These are phyloP conservation scores for Hyphantria cunea DNA, from an alignment of 1,140 invertebrate species.

Conservation along the genomic window DNA sequence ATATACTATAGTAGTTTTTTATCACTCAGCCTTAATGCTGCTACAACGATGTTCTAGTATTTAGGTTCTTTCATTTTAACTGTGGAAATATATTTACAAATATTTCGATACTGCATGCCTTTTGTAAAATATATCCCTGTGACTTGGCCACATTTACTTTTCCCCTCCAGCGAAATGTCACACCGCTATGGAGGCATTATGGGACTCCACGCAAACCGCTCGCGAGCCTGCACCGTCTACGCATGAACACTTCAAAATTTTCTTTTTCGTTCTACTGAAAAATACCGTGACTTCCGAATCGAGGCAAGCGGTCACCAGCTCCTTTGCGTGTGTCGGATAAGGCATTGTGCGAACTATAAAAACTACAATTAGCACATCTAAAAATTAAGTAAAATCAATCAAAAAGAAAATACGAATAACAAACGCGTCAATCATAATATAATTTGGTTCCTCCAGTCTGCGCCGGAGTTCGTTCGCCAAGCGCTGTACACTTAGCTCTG, in stretches of 20 bases:
- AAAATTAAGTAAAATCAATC: slow-evolving; percentile 38
- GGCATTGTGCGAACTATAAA: slow-evolving; percentile 35
- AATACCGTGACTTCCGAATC: slow-evolving; percentile 19
- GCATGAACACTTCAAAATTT: not conserved
- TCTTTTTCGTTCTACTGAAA: slow-evolving; percentile 3
- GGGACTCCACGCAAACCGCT: no score
- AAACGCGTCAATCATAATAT: slow-evolving; percentile 23
- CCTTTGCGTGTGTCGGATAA: slow-evolving; percentile 7
- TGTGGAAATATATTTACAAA: no score
- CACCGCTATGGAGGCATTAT: no score
- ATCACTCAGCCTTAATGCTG: no score
- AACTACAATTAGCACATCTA: slow-evolving; percentile 33
- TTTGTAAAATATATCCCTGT: no score
- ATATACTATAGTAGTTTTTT: no score
- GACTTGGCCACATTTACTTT: no score
- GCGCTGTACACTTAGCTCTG: slow-evolving; percentile 6
- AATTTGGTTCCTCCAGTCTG: slow-evolving; percentile 3
- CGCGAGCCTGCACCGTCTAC: no score
- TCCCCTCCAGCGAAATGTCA: no score
- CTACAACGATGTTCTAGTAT: no score
- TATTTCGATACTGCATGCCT: no score
- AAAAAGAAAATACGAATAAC: slow-evolving; percentile 36
- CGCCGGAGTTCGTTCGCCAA: slow-evolving; percentile 7
- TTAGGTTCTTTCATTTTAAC: no score
- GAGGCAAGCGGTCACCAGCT: not conserved